Base-by-base conservation (phyloP, 2,888 invertebrate genomes). In the Cephalotes varians region DNA sequence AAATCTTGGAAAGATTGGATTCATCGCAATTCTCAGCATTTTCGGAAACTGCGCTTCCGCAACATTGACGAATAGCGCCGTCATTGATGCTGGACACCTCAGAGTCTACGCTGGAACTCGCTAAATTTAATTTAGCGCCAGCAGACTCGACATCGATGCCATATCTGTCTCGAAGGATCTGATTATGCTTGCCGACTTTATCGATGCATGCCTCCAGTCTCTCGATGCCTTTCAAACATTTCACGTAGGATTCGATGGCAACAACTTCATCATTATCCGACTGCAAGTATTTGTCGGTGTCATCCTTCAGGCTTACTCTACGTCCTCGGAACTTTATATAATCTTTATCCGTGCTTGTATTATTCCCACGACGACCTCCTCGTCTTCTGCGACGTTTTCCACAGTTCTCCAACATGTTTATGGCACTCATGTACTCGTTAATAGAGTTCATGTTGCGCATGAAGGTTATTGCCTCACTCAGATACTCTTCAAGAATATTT, bases 101-200 rank as follows among this genome's bases (percentile, higher is more conserved):
- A 44, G 76, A 56, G 83, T 88, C 89, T 84, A 71, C 49, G 76
- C 87, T 88, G 72, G 91, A 85, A 82, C 82, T 88, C 88, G 91
- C 93, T 93, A 93, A 91, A 92, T 81, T 81, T 40, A 64, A 87
- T 93, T 90, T 93, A 93, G 93, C 92, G 91, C 90, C 91, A 91
- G 93, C 88, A 93, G 93, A 91, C 86, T 87, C 91, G 47, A 83
- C 83, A 15, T 87, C 82, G 69, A 91, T 88, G 4, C 90, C 91
- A 71, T 92, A 92, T 81, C 90, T 91, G 34, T 90, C 89, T 7
- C 88, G 88, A 15, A 92, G 90, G 40, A 87, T 65, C 74, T 88
- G 88, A 69, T 92, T 91, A 58, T 93, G 92, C 62, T 74, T 85
- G 77, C 90, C 90, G 5, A 91, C 89, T 40, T 85, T 88, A 10